Conservation (phyloP, 2,888 invertebrate species). For the Hypercompe scribonia region DNA sequence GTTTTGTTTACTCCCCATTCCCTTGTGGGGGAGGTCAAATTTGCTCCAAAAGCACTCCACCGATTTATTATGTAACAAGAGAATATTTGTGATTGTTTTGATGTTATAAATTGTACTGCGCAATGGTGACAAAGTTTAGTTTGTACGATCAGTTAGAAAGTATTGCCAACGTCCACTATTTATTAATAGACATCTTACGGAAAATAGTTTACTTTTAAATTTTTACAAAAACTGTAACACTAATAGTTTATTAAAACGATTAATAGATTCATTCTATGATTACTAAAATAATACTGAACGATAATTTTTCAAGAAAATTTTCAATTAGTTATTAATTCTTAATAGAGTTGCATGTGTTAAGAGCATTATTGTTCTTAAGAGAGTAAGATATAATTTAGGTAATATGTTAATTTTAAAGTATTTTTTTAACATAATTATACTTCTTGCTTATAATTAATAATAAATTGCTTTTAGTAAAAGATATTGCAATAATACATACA, state of each 20-base stretch:
- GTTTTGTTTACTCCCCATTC: slow-evolving; percentile 81
- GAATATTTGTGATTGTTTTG: slow-evolving; percentile 75
- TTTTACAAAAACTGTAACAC: neutral
- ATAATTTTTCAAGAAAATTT: neutral
- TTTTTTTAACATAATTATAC: neutral
- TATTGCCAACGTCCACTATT: neutral
- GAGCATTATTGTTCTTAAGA: neutral
- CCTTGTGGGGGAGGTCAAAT: slow-evolving; percentile 66
- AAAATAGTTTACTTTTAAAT: neutral
- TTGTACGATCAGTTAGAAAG: slow-evolving; percentile 24
- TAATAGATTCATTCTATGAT: neutral
- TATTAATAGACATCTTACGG: neutral
- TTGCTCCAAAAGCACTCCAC: slow-evolving; percentile 66
- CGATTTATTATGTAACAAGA: slow-evolving; percentile 68
- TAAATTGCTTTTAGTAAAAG: slow-evolving; percentile 4
- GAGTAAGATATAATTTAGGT: neutral
- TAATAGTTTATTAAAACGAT: neutral
- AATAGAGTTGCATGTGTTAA: neutral
- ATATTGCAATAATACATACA: no score
- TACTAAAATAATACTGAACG: neutral
- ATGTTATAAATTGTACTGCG: slow-evolving; percentile 59
- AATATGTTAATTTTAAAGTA: neutral
- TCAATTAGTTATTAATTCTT: neutral
- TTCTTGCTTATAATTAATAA: neutral
- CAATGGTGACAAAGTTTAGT: slow-evolving; percentile 40